These are phyloP conservation scores for Melanerpes formicivorus DNA, from an alignment of 2,113 vertebrate genomes.

Conservation along the genomic window DNA sequence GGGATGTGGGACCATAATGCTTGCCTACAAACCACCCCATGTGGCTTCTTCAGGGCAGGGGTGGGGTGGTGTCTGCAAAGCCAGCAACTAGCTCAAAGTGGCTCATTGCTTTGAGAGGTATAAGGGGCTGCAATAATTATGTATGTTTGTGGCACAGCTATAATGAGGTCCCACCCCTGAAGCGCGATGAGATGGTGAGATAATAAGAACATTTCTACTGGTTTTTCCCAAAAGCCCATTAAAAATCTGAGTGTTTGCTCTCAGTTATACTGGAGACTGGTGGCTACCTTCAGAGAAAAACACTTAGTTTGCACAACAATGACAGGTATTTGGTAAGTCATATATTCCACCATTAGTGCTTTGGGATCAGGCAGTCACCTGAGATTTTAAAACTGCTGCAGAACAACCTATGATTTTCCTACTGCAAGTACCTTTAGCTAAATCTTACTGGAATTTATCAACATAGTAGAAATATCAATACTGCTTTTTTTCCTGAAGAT, in stretches of 20 bases:
- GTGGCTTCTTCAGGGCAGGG: neutral
- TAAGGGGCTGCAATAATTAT: neutral
- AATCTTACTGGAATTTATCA: neutral
- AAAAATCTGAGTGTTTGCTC: neutral
- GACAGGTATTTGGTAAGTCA: neutral
- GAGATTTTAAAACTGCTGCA: neutral
- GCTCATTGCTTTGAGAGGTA: neutral
- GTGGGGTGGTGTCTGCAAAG: neutral
- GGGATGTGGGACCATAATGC: neutral
- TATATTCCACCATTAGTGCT: neutral
- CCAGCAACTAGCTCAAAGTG: neutral
- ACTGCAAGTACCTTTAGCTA: neutral
- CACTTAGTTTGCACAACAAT: neutral
- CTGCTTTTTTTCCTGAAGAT: neutral
- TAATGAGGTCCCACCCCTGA: neutral
- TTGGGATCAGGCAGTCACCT: neutral
- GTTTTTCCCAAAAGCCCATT: neutral
- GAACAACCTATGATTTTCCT: neutral
- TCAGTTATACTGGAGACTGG: neutral
- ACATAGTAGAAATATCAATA: neutral
- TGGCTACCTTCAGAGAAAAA: neutral
- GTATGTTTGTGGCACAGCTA: rapidly evolving
- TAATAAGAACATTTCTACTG: neutral
- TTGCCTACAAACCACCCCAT: neutral
- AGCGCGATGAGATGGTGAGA: neutral